phyloP scores from a whole-genome alignment of 2,113 vertebrate genomes.

The Hypanus sabinus region DNA sequence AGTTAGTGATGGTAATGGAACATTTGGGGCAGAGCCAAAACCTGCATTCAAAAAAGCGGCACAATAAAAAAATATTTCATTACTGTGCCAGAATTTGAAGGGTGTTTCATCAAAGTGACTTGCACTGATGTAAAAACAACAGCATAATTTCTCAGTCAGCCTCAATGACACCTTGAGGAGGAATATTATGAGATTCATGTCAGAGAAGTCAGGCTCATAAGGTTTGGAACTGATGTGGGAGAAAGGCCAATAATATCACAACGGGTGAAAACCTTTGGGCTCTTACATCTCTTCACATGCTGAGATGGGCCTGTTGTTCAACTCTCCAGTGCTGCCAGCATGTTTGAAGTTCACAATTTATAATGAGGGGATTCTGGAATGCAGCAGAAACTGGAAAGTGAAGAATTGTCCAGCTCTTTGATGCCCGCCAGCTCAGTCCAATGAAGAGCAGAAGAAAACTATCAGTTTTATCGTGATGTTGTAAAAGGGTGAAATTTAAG shows the following conservation, averaged over 20 bases:
- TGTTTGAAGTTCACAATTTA: neutral
- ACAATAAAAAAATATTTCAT: neutral
- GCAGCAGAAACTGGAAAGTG: neutral
- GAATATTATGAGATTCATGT: neutral
- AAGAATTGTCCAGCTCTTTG: neutral
- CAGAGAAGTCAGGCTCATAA: neutral
- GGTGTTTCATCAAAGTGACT: neutral
- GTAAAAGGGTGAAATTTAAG: neutral
- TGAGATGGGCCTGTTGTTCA: neutral
- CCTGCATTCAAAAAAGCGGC: neutral
- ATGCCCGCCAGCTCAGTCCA: neutral
- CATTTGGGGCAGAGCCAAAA: neutral
- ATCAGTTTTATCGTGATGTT: neutral
- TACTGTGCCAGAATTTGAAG: neutral
- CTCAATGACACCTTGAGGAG: neutral
- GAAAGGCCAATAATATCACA: neutral
- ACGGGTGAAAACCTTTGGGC: neutral
- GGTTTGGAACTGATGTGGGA: neutral
- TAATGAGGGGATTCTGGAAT: neutral
- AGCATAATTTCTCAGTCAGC: neutral
- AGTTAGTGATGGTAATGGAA: neutral
- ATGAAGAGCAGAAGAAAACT: neutral
- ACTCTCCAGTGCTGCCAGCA: neutral
- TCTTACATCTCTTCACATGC: too few relatives aligned
- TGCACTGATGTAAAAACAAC: neutral